A percentile compares a stretch with the other conserved stretches of the same genome.
Conservation (phyloP, 2,113 vertebrate genomes). For the Labeo catla region DNA sequence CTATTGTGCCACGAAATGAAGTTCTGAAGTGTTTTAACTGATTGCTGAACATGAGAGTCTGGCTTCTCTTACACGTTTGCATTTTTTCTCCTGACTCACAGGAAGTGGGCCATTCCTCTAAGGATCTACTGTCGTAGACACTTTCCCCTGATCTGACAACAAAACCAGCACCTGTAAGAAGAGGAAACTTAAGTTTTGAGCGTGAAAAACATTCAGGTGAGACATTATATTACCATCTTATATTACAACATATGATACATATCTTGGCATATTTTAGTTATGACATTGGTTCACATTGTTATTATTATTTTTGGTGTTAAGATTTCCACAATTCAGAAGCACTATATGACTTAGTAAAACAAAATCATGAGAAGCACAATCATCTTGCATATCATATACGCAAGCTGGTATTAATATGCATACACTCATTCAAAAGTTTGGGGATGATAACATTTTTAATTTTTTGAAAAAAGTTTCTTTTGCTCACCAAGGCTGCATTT, state of each 20-base stretch:
- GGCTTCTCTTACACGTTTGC: neutral
- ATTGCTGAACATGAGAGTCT: neutral
- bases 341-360: neutral
- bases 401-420: neutral
- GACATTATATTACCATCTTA: neutral
- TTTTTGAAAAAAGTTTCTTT: too few relatives aligned
- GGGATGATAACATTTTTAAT: too few relatives aligned
- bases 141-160: neutral
- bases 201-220: neutral
- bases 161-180: neutral
- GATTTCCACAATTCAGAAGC: neutral
- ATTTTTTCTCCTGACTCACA: neutral
- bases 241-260: too few relatives aligned
- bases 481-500: too few relatives aligned
- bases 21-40: neutral
- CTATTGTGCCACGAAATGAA: conserved; percentile 10
- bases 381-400: neutral
- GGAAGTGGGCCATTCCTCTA: neutral
- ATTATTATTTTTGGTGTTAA: neutral
- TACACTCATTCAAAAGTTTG: too few relatives aligned
- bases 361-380: too few relatives aligned
- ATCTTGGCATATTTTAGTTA: neutral
- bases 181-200: neutral
- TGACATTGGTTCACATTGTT: neutral
- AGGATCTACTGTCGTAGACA: neutral